Conservation (phyloP, 1,140 invertebrate genomes). For the Odontomachus brunneus region DNA sequence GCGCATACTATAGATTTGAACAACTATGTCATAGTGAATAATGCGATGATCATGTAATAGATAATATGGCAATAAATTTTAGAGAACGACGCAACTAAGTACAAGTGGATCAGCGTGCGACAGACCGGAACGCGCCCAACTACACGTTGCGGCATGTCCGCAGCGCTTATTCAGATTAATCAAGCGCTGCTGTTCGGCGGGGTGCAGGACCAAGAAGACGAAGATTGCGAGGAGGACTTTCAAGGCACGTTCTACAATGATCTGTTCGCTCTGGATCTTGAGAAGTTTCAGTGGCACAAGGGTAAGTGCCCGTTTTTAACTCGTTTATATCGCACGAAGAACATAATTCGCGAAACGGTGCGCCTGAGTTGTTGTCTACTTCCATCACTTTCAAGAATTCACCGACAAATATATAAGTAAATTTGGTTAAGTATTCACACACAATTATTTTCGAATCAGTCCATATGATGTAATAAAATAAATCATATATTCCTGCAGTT, state of each 20-base stretch:
- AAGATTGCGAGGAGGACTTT: slow-evolving; percentile 92
- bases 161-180: slow-evolving; percentile 85
- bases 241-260: slow-evolving; percentile 94
- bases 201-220: slow-evolving; percentile 91
- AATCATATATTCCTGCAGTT: slow-evolving; percentile 77
- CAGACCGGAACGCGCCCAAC: slow-evolving; percentile 88
- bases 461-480: background rate
- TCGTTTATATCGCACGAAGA: too few relatives aligned
- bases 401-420: background rate
- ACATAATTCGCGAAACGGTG: background rate
- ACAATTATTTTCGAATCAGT: background rate
- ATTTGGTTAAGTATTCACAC: background rate
- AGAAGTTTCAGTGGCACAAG: slow-evolving; percentile 90
- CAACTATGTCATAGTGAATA: too few relatives aligned
- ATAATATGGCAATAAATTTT: slow-evolving; percentile 57
- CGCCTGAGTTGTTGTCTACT: too few relatives aligned
- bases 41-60: too few relatives aligned
- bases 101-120: slow-evolving; percentile 92
- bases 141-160: slow-evolving; percentile 89
- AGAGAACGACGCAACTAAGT: slow-evolving; percentile 90
- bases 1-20: too few relatives aligned
- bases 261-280: slow-evolving; percentile 91
- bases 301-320: slow-evolving; percentile 69
- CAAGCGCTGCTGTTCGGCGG: slow-evolving; percentile 92
- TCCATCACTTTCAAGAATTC: too few relatives aligned